Conservation (phyloP, 2,888 invertebrate genomes). For the Ferrisia virgata region DNA sequence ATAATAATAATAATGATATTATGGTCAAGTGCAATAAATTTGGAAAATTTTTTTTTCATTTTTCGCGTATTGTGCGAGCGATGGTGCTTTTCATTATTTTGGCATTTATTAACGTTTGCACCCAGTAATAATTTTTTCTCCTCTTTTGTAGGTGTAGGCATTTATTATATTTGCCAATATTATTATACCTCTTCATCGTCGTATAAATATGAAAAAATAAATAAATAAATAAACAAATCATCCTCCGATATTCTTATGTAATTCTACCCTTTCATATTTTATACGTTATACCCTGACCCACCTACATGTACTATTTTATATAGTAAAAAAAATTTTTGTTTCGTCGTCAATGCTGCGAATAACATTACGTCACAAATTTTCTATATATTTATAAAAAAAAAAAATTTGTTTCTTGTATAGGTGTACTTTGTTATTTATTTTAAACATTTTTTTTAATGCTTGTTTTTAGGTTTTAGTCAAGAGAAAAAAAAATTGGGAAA, state of each 20-base stretch:
- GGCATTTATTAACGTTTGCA: background rate
- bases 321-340: background rate
- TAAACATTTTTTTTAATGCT: conserved; percentile 26
- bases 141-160: no score
- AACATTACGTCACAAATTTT: conserved; percentile 37
- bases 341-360: background rate
- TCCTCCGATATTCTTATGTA: background rate
- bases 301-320: no score
- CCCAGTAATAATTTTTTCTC: no score
- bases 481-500: background rate
- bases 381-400: background rate
- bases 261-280: background rate
- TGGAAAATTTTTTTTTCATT: background rate
- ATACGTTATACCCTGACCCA: no score
- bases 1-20: no score
- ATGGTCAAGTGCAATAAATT: background rate
- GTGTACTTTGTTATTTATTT: conserved; percentile 40
- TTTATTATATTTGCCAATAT: no score
- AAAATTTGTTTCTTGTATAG: conserved; percentile 18
- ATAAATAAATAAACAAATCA: no score
- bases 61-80: no score
- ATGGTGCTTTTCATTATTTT: background rate
- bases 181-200: no score
- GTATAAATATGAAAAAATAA: no score
- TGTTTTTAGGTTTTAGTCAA: conserved; percentile 36